Conservation (phyloP, 2,797 vertebrate species). For the Melanogrammus aeglefinus region DNA sequence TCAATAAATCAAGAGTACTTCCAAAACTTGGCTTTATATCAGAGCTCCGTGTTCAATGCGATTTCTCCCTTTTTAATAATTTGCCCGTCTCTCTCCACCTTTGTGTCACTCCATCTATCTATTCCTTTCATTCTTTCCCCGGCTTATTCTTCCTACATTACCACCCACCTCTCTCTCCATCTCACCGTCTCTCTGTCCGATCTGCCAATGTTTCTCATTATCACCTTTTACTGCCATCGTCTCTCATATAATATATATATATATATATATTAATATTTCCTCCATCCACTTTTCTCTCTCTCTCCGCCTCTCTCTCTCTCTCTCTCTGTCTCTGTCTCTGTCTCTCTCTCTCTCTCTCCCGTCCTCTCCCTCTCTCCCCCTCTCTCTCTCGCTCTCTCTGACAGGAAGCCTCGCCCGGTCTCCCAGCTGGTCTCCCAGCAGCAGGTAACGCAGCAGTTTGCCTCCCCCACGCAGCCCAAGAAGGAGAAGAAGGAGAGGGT, state of each 20-base stretch:
- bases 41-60: neutral
- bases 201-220: neutral
- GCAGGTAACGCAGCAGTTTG: conserved; percentile 97
- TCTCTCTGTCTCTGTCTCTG: neutral
- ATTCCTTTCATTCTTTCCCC: neutral
- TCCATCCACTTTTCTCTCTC: neutral
- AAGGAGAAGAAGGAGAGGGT: conserved; percentile 98
- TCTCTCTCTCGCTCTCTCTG: conserved; percentile 31
- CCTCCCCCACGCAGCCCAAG: conserved; percentile 95
- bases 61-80: neutral
- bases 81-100: neutral
- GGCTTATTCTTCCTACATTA: neutral
- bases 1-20: conserved; percentile 32
- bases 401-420: conserved; percentile 98
- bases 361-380: conserved; percentile 4
- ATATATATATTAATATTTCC: neutral
- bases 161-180: neutral
- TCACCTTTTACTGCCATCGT: neutral
- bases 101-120: neutral
- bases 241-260: neutral
- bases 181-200: neutral
- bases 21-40: neutral
- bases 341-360: conserved; percentile 32
- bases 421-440: conserved; percentile 98
- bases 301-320: neutral